Evolutionary conservation across 2,113 vertebrate genomes (phyloP).

Genomic region (Mirza zaza): DNA sequence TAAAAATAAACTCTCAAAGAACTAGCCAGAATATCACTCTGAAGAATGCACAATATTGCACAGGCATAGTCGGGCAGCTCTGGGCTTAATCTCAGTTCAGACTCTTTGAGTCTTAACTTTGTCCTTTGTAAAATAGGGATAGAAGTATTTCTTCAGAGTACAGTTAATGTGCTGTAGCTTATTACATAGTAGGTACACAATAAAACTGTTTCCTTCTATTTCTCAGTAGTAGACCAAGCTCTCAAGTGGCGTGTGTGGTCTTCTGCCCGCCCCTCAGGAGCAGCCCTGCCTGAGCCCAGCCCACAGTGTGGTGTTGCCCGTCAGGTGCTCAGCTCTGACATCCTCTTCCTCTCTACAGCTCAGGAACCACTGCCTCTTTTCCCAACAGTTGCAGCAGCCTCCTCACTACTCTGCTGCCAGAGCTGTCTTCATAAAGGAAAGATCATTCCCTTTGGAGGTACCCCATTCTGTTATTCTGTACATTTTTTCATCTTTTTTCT

Average conservation of each 20-base stretch:
- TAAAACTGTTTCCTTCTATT: background rate
- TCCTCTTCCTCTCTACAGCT: background rate
- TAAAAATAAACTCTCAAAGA: background rate
- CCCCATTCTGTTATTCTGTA: background rate
- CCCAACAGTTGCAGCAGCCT: fast-evolving
- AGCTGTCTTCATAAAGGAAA: background rate
- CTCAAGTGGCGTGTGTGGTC: background rate
- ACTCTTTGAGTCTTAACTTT: background rate
- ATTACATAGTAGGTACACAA: background rate
- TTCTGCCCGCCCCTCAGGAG: background rate
- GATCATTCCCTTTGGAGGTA: background rate
- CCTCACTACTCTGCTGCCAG: background rate
- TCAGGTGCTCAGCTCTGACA: background rate
- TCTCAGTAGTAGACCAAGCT: background rate
- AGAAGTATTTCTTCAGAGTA: background rate
- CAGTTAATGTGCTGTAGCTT: background rate
- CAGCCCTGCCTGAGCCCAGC: background rate
- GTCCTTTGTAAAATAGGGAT: background rate
- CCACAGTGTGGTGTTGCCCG: background rate
- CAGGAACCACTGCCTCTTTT: background rate
- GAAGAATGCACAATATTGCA: background rate
- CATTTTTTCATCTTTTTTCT: background rate
- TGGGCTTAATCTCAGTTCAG: background rate
- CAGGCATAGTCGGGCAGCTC: background rate
- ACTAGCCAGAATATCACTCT: background rate